These are phyloP conservation scores for Myotis planiceps DNA, from an alignment of 2,797 vertebrate species.

Conservation along the genomic window DNA sequence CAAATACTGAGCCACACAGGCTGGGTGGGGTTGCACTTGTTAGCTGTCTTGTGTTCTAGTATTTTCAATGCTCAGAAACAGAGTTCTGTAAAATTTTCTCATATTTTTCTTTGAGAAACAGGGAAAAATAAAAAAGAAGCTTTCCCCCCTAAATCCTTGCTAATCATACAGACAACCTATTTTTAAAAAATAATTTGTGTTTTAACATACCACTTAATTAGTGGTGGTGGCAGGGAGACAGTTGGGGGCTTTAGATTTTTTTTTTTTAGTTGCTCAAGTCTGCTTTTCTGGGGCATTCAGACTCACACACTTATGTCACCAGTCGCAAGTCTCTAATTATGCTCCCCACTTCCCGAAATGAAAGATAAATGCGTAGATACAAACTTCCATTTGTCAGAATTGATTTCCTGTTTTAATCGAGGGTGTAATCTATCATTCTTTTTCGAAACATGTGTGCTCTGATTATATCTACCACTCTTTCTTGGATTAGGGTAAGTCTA, in stretches of 20 bases:
- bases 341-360: slow-evolving; percentile 81
- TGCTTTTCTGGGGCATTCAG: slow-evolving; percentile 79
- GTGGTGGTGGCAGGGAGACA: not conserved
- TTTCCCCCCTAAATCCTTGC: not conserved
- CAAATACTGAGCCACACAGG: too few relatives aligned
- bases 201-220: slow-evolving; percentile 37
- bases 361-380: slow-evolving; percentile 83
- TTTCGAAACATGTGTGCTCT: slow-evolving; percentile 83
- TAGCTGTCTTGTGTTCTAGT: not conserved
- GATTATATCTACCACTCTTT: slow-evolving; percentile 83
- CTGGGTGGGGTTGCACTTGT: not conserved
- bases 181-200: slow-evolving; percentile 52
- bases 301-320: slow-evolving; percentile 82
- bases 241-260: slow-evolving; percentile 53
- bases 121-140: slow-evolving; percentile 41
- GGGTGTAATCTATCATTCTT: slow-evolving; percentile 81
- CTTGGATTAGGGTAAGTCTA: slow-evolving; percentile 70
- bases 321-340: slow-evolving; percentile 82
- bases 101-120: slow-evolving; percentile 33
- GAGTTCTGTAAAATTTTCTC: not conserved
- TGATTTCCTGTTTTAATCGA: slow-evolving; percentile 87
- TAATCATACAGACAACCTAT: slow-evolving; percentile 62
- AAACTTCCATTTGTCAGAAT: slow-evolving; percentile 85
- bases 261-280: slow-evolving; percentile 68
- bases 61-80: not conserved